These are phyloP conservation scores for Diaprepes abbreviatus DNA, from an alignment of 2,888 invertebrate genomes.

Conservation along the genomic window DNA sequence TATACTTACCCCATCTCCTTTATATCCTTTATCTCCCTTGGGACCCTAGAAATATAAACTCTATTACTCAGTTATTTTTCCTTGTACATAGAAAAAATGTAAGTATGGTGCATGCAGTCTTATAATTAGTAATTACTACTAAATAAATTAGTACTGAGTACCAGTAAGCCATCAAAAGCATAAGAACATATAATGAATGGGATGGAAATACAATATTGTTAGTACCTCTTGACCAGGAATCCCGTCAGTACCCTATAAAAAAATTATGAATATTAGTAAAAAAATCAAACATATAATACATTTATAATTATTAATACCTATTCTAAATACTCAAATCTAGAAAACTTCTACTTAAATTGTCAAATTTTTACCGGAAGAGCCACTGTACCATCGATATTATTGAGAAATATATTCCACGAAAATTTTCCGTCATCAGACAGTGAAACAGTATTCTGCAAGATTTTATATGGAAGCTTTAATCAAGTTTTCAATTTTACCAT, in stretches of 20 bases:
- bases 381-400: no score
- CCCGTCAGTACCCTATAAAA: slow-evolving; percentile 90
- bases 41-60: slow-evolving; percentile 76
- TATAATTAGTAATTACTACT: background rate
- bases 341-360: no score
- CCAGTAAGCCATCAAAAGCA: slow-evolving; percentile 23
- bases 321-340: no score
- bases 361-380: no score
- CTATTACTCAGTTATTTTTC: background rate
- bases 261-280: background rate
- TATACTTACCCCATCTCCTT: slow-evolving; percentile 85
- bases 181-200: slow-evolving; percentile 19
- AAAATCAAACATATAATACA: no score
- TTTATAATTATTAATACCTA: no score
- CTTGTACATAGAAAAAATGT: background rate
- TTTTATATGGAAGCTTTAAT: no score
- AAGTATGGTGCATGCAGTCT: background rate
- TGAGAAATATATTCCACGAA: no score
- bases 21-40: slow-evolving; percentile 90
- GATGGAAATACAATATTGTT: slow-evolving; percentile 33
- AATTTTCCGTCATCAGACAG: no score
- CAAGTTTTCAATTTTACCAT: no score
- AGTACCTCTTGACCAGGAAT: slow-evolving; percentile 90
- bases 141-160: background rate
- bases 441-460: no score